Conservation (phyloP, 2,888 invertebrate genomes). For the Thymelicus acteon region DNA sequence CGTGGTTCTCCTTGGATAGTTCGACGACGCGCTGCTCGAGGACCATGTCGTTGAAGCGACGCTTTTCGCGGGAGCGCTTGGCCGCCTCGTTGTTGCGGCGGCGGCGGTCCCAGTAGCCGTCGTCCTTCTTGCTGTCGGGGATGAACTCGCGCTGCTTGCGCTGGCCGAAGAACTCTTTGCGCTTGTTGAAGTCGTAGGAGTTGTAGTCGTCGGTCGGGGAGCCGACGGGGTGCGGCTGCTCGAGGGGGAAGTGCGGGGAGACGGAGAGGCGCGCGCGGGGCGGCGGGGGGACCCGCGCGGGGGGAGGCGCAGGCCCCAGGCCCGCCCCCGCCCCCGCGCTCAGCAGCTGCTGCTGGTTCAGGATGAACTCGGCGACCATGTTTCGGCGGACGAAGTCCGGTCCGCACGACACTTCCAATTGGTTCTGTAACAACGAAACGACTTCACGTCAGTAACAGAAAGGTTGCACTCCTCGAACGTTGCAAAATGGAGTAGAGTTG, state of each 20-base stretch:
- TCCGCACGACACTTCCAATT: conserved; percentile 79
- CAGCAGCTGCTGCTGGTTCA: conserved; percentile 87
- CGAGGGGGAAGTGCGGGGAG: conserved; percentile 79
- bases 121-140: conserved; percentile 98
- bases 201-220: conserved; percentile 65
- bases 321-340: conserved; percentile 66
- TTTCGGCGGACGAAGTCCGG: conserved; percentile 86
- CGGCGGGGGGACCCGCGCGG: conserved; percentile 67
- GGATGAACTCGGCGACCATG: conserved; percentile 94
- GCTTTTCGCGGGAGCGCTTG: conserved; percentile 97
- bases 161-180: conserved; percentile 94
- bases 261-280: conserved; percentile 71
- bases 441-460: conserved; percentile 58
- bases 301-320: conserved; percentile 69
- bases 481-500: conserved; percentile 65
- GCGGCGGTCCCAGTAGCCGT: conserved; percentile 98
- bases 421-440: conserved; percentile 76
- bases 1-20: conserved; percentile 97
- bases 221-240: conserved; percentile 66
- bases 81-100: conserved; percentile 99
- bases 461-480: conserved; percentile 57
- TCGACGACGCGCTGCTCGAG: conserved; percentile 97
- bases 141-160: conserved; percentile 98
- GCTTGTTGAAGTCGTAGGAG: conserved; percentile 87
- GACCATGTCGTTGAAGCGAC: conserved; percentile 98